Base-by-base conservation (phyloP, 2,888 invertebrate species). In the Tipula confusa region DNA sequence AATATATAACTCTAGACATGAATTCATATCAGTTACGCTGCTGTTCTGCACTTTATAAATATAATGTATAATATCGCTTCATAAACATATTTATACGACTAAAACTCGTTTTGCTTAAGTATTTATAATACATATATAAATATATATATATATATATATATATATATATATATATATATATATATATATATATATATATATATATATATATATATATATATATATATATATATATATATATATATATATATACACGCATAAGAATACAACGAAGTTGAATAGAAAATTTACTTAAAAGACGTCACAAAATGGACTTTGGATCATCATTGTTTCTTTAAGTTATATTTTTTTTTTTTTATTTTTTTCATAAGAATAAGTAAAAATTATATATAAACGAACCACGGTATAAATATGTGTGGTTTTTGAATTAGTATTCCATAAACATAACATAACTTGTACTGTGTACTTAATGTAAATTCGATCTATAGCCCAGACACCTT, bases 301-400 rank as follows among this genome's bases (percentile, higher is more conserved):
- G 64, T 64, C 64, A 64, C 24, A 64, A 64, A 64, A 64, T 64
- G 64, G 64, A 64, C 64, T 64, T 64, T 64, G 64, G 18, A 64
- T 24, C 64, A 64, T 43, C 64, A 64, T 64, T 64, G 64, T 64
- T 64, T 64, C 64, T 64, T 64, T 64, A 24, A 64, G 9, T 64
- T n/a, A 15, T n/a, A 43, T 43, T 3, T 43, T 15, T 15, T 15
- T 15, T 43, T 43, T 43, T 64, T 9, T 64, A 43, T 43, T 43
- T 43, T 43, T 64, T 9, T 64, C n/a, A 15, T 43, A 43, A 43
- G 24, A 64, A 64, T 64, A 64, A 64, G 9, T 64, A 9, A 64
- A 18, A 64, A 18, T 6, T 24, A 24, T 24, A 9, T 64, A 43
- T 4, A 64, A 15, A 43, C 43, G 15, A n/a, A 64, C 24, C 64